These are phyloP conservation scores for Vimba vimba DNA, from an alignment of 2,113 vertebrate species.

Conservation along the genomic window DNA sequence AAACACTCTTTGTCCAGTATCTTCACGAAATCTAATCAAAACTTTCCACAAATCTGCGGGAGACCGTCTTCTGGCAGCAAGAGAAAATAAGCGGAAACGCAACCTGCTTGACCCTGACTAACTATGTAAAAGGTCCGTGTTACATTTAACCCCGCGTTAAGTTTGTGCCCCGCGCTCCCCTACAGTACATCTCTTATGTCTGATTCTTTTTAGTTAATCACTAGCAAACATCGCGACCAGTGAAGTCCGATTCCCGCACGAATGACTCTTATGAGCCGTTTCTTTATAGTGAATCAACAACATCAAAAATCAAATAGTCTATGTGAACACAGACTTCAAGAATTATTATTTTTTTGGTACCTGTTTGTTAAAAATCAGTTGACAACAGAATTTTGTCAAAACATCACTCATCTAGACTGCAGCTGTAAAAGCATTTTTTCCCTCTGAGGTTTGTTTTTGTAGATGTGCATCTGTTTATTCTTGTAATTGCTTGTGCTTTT, in stretches of 20 bases:
- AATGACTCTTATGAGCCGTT: neutral
- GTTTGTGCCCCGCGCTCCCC: too few relatives aligned
- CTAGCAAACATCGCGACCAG: neutral
- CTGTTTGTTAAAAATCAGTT: neutral
- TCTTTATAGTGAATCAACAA: neutral
- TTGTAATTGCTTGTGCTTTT: neutral
- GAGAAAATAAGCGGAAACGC: too few relatives aligned
- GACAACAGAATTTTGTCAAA: neutral
- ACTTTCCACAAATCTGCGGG: too few relatives aligned
- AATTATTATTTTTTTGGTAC: neutral
- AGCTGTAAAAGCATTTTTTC: neutral
- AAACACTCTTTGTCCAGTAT: too few relatives aligned
- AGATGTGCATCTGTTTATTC: neutral
- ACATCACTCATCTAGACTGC: neutral
- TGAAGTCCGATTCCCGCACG: neutral
- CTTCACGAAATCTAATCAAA: too few relatives aligned
- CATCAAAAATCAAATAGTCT: neutral
- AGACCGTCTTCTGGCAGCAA: too few relatives aligned
- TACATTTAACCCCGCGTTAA: too few relatives aligned
- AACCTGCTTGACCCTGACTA: too few relatives aligned
- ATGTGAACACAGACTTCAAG: neutral
- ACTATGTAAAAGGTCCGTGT: too few relatives aligned
- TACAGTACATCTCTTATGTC: too few relatives aligned
- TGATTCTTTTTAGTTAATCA: neutral
- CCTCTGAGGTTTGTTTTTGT: slow-evolving; percentile 9